Evolutionary conservation across 2,888 invertebrate species (phyloP), one percentile per base, ranked within the genome.

Genomic region (Frankliniella fusca): DNA sequence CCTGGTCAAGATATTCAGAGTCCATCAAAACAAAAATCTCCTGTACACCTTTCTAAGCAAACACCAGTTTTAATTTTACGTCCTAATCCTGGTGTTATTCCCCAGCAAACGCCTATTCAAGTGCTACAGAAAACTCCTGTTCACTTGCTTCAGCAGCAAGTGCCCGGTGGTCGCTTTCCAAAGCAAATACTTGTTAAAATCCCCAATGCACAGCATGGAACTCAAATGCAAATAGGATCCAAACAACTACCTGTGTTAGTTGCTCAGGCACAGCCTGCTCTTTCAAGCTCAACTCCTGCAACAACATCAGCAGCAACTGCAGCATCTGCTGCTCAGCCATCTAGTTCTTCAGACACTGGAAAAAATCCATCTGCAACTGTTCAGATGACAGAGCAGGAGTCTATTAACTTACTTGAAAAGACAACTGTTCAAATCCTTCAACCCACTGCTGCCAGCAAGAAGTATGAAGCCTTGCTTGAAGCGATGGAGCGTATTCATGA

Each of bases 121-220:
- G 70, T 76, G 27, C 12, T 76, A 23, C 70, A 76, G 23, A 76
- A 76, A 23, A 27, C 70, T 12, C 70, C 70, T 12, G 27, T 76
- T 27, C 70, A 76, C 27, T 76, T 76, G 23, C 70, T 76, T n/a
- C 70, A 76, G 70, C 70, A 76, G 70, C 70, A 23, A 9, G 70
- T n/a, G 23, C 70, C 70, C 12, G 70, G 70, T 12, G 70, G 70
- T 12, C 70, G 70, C 27, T 27, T 76, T 12, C 70, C 70, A 23
- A 76, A 76, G 12, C 70, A 76, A 23, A 76, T 76, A 2, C 27
- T 76, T 3, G 70, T 76, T 23, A 23, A 76, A 27, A 76, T 76
- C 9, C 70, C 70, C 9, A 76, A 76, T 12, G 23, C 70, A 12
- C 70, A 76, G 12, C 70, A 76, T 23, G 54, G 18, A 54, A 54